Percentiles rank a stretch among this genome's conserved stretches.
phyloP scores from a whole-genome alignment of 2,797 vertebrate species.

The Ptychobarbus kaznakovi region DNA sequence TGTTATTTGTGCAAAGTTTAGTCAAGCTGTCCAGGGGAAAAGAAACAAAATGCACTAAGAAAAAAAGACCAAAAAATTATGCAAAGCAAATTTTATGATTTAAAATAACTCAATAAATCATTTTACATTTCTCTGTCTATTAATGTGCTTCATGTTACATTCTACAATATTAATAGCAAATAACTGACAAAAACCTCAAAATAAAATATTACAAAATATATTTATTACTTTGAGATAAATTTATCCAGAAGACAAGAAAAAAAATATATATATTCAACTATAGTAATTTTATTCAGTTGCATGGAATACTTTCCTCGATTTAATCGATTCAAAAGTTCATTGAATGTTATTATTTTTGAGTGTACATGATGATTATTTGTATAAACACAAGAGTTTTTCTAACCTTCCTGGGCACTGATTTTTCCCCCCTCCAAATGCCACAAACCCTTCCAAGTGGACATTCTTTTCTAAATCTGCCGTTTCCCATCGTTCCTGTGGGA shows the following conservation, averaged over 20 bases:
- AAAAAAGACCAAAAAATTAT: not conserved
- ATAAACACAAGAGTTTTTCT: slow-evolving; percentile 70
- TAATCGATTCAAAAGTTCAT: not conserved
- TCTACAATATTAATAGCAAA: not conserved
- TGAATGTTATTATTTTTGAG: not conserved
- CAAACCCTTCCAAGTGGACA: slow-evolving; percentile 84
- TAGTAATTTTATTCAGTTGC: not conserved
- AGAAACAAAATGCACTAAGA: not conserved
- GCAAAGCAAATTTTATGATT: not conserved
- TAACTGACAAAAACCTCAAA: not conserved
- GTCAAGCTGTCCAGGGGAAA: not conserved
- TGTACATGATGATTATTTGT: slow-evolving; percentile 16
- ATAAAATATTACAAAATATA: not conserved
- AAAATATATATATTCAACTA: not conserved
- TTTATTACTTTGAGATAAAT: not conserved
- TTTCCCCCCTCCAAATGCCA: slow-evolving; percentile 86
- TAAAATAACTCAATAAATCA: not conserved
- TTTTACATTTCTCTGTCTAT: not conserved
- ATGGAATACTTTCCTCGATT: not conserved
- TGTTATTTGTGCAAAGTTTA: not conserved
- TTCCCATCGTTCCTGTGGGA: slow-evolving; percentile 89
- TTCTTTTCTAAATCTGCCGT: slow-evolving; percentile 87
- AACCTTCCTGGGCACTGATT: slow-evolving; percentile 88
- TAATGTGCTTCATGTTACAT: not conserved
- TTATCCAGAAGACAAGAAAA: not conserved